Base-by-base conservation (phyloP, 2,113 vertebrate genomes). In the Rhinolophus sinicus region DNA sequence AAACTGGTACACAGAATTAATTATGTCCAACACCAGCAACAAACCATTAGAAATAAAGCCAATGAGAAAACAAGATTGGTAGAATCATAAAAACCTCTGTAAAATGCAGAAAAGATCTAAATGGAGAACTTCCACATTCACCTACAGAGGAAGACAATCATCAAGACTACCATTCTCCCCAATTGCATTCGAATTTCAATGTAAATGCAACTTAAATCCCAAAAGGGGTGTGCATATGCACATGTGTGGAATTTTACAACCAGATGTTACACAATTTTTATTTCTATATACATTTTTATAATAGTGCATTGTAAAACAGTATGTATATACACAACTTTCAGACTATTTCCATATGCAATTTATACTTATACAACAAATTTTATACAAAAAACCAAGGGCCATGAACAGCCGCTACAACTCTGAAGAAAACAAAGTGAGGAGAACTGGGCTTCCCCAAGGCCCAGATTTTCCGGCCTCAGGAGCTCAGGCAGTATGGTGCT, bases 401-500 rank as follows among this genome's bases (percentile, higher is more conserved):
- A 70, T 14, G 28, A 69, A 91, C 6, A 52, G 52, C 60, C 14
- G 2, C 40, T 6, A 52, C 16, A 21, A 69, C 26, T 28, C 40
- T 8, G 38, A 94, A 38, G 76, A 73, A 64, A 54, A 64, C 14
- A 9, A 52, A 3, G 6, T 21, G 18, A 67, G n/a, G 33, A 88
- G 73, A 18, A 50, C 52, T 2, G 18, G 18, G 40, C 5, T n/a
- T 52, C n/a, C 28, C 4, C 26, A 64, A 2, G 0, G 44, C 5
- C 44, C 12, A 47, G 78, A 30, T 24, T 69, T 28, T 50, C 28
- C 38, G 50, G 50, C 56, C 8, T 3, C 13, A 13, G 75, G 24
- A 24, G 38, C 9, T 62, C 73, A 33, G 73, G 26, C 24, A 18
- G 18, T 13, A 6, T 18, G 26, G 76, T 12, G 58, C 44, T 77